Percentiles rank a stretch among this genome's conserved stretches.
phyloP scores from a whole-genome alignment of 2,797 vertebrate species.

The Poliocrania exsul region DNA sequence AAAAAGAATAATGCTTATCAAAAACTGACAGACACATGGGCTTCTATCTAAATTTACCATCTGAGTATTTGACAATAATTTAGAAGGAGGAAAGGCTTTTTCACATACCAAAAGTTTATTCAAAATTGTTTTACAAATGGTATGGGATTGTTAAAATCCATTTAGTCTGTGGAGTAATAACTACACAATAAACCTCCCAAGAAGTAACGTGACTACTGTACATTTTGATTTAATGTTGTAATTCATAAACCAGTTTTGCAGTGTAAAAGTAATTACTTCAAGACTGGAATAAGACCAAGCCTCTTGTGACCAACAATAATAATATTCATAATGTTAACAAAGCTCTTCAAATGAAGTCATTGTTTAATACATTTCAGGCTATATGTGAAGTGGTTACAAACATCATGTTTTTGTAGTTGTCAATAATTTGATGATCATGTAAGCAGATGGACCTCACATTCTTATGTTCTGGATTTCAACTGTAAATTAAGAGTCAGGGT shows the following conservation, averaged over 20 bases:
- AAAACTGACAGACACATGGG: not conserved
- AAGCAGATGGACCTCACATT: not conserved
- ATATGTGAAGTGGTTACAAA: slow-evolving; percentile 19
- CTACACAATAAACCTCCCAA: slow-evolving; percentile 26
- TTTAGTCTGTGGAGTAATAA: not conserved
- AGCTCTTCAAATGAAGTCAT: slow-evolving; percentile 52
- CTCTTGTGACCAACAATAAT: slow-evolving; percentile 50
- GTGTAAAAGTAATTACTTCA: slow-evolving; percentile 37
- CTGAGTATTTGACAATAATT: slow-evolving; percentile 15
- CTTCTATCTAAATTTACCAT: slow-evolving; percentile 15
- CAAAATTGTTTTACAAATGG: not conserved
- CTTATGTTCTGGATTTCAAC: not conserved
- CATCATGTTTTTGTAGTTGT: not conserved
- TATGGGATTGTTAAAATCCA: not conserved
- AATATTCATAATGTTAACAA: slow-evolving; percentile 39
- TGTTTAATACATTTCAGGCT: slow-evolving; percentile 39
- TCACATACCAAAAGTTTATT: not conserved
- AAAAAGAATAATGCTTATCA: slow-evolving; percentile 8
- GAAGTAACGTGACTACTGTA: slow-evolving; percentile 16
- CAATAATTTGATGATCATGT: not conserved
- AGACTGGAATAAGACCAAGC: slow-evolving; percentile 26
- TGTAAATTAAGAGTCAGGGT: not conserved
- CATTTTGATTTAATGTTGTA: slow-evolving; percentile 19
- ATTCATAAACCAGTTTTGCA: slow-evolving; percentile 19
- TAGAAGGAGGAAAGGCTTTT: not conserved